Evolutionary conservation across 1,140 invertebrate genomes (phyloP).

Genomic region (Cherax destructor): DNA sequence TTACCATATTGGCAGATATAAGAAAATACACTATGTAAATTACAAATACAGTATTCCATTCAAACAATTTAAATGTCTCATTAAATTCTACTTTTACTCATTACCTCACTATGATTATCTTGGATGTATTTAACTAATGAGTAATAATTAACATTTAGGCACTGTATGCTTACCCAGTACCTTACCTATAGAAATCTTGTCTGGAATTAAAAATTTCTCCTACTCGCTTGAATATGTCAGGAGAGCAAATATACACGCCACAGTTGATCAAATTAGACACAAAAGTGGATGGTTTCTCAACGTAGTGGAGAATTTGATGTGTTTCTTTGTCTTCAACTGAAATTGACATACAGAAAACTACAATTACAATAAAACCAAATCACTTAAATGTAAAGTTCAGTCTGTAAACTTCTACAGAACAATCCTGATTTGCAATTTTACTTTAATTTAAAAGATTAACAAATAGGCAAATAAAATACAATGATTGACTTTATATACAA

Average conservation of each 20-base stretch:
- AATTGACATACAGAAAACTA: background rate
- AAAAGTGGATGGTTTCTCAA: conserved; percentile 98
- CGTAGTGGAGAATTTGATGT: conserved; percentile 94
- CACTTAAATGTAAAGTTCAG: background rate
- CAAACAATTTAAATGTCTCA: no score
- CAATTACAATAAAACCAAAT: background rate
- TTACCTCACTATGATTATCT: no score
- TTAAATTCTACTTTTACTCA: no score
- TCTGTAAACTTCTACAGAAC: no score
- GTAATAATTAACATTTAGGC: background rate
- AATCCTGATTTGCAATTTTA: no score
- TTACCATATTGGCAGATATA: background rate
- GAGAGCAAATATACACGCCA: conserved; percentile 94
- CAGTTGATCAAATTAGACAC: conserved; percentile 97
- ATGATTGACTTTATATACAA: no score
- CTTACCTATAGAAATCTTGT: conserved; percentile 79
- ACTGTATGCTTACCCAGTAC: no score
- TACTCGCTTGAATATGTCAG: conserved; percentile 90
- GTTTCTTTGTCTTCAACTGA: conserved; percentile 84
- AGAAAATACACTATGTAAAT: background rate
- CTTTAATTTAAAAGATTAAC: no score
- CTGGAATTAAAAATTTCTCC: conserved; percentile 86
- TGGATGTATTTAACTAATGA: no score
- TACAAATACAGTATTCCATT: no score
- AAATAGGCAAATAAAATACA: no score